Evolutionary conservation across 2,797 vertebrate species (phyloP), one percentile per base, ranked within the genome.

Genomic region (Furcifer pardalis): DNA sequence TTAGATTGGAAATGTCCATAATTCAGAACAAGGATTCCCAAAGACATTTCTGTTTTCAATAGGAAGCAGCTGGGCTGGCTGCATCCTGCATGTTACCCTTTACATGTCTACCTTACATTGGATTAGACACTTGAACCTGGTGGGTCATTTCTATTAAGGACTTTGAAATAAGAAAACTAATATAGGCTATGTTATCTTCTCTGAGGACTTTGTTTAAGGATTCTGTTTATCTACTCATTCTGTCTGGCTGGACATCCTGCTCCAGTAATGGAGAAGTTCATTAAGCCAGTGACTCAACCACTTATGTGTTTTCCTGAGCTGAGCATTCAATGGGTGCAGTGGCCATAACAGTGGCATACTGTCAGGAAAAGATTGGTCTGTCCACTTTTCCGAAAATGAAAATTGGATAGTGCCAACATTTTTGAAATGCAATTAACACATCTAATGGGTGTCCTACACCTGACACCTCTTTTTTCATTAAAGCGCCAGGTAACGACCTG

Each of bases 361-460:
- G 15, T 56, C 52, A 27, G 6, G 25, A 46, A 44, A 27, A 25
- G 5, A 44, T 30, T 72, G 12, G 25, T 72, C 27, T 42, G 23
- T 19, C 23, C 5, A 25, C 23, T 27, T 37, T 59, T 60, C 37
- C 35, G 59, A 56, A 30, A n/a, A 4, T 75, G 46, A 56, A 75
- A 52, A 56, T 9, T 8, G 46, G 13, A 12, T 4, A 56, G 17
- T n/a, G 21, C 21, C 65, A 32, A 65, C 75, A 7, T 77, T 84
- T n/a, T 82, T 84, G 32, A 90, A 83, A 40, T 56, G 12, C 44
- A 49, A 71, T 87, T 79, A 35, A 25, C 27, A 59, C 77, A 66
- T 7, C 84, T 56, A 49, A 77, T 1, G 68, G 25, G 15, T 88
- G 74, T 91, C 44, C 81, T 81, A 1, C 0, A 2, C 35, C 37